Base-by-base conservation (phyloP, 1,140 invertebrate species). In the Heliconius himera region DNA sequence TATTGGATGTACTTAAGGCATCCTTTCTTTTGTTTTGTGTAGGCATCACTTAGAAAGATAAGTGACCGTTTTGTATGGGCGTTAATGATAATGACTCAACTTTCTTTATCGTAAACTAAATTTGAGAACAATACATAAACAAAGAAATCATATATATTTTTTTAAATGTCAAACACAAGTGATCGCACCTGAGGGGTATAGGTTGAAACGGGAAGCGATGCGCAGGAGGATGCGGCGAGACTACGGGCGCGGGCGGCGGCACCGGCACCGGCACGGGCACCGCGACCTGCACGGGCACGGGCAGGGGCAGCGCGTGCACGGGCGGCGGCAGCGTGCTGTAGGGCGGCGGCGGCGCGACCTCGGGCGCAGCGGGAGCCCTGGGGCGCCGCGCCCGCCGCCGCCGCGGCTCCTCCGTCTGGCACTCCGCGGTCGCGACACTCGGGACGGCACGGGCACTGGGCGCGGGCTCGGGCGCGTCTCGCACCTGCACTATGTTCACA, bases 171-270 rank as follows among this genome's bases (percentile, higher is more conserved):
- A 11, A 22, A 8, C n/a, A 56, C 9, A 66, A 66, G 22, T 29
- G 26, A 18, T 49, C 76, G 70, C 80, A 94, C 92, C 94, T 95
- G 87, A 95, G 93, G 83, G 92, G 93, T 81, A 95, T 92, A 54
- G 94, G 94, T 88, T 95, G 94, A 81, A 95, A 95, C 70, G 94
- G 94, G 84, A 94, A 95, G 46, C 93, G 91, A 80, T 92, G 93
- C 22, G 87, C 83, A 60, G 93, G 89, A 56, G 92, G 91, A 73
- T 90, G 92, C 75, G 89, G 83, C 29, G 89, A 80, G 77, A 91
- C 85, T 73, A 92, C 85, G 26, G 87, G 84, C 78, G 90, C 85
- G 2, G 88, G 82, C 33, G 87, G 88, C 60, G 38, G 87, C 18
- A 83, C 56, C 85, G 85, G 71, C 85, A 82, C 20, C 85, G 85